phyloP scores from a whole-genome alignment of 1,140 invertebrate species.

The Tribolium castaneum region DNA sequence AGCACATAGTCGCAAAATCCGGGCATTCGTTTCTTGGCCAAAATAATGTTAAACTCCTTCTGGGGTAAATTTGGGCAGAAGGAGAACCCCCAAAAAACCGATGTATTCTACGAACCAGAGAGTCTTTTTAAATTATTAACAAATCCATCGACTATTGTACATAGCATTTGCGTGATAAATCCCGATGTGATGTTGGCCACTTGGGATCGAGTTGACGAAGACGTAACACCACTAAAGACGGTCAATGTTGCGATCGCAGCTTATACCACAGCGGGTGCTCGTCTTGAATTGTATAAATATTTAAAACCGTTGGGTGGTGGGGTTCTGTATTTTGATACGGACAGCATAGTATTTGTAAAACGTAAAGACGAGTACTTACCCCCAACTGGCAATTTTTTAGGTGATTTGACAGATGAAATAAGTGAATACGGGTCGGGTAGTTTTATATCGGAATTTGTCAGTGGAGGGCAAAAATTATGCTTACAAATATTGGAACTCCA shows the following conservation, averaged over 20 bases:
- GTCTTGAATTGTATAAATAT: no score
- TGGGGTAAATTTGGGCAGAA: constrained; percentile 44
- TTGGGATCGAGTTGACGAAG: constrained; percentile 40
- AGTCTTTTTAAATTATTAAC: background rate
- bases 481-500: background rate
- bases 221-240: background rate
- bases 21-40: constrained; percentile 57
- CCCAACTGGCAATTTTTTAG: no score
- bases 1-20: constrained; percentile 53
- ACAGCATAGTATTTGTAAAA: no score
- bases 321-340: no score
- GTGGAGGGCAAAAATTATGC: background rate
- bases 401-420: no score
- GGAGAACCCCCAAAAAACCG: constrained; percentile 15
- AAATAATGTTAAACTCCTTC: constrained; percentile 59
- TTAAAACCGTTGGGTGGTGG: no score
- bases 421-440: no score
- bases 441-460: no score
- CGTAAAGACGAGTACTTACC: no score
- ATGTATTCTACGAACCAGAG: no score
- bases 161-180: background rate
- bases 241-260: constrained; percentile 59
- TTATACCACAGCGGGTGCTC: constrained; percentile 56
- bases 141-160: background rate
- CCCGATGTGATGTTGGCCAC: background rate